Base-by-base conservation (phyloP, 1,140 invertebrate species). In the Sarcophaga bullata region DNA sequence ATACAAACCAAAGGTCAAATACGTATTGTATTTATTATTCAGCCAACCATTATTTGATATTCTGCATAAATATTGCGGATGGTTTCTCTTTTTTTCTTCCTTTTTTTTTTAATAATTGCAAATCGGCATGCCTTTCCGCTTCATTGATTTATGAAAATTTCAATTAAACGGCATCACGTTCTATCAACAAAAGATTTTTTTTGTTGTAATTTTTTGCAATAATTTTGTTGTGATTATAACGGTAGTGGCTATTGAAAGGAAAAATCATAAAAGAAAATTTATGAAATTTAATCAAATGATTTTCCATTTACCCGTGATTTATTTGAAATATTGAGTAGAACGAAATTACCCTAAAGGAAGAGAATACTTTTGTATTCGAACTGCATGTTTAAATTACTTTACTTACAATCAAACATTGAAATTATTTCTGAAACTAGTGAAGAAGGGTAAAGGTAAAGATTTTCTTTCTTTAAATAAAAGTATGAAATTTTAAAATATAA, bases 141-240 rank as follows among this genome's bases (percentile, higher is more conserved):
- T 68, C 62, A 68, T 68, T 68, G 62, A 68, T 68, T 68, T 68
- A 68, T 68, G 62, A 68, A 68, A 68, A 68, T 19, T 68, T 68
- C 17, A 17, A 68, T 19, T 68, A 19, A 68, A 19, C 10, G 17
- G 17, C 19, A 68, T 68, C 62, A 68, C n/a, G 62, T 68, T 68
- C 62, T 19, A 68, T 68, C 62, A 68, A 68, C 9, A 68, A 19
- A n/a, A 19, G 62, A 25, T 19, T 19, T 68, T 68, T 19, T 25
- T 68, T 68, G n/a, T n/a, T 68, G 1, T 4, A 6, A 9, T 13
- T 37, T 37, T 37, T 37, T 37, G 1, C 25, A 37, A 37, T 37
- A 37, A 37, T 37, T 37, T 37, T 37, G 25, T 4, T 37, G 25
- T 37, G 25, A 37, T 37, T 37, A 37, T 37, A 37, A 37, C 4